phyloP scores from a whole-genome alignment of 2,113 vertebrate genomes.

The Calypte anna region DNA sequence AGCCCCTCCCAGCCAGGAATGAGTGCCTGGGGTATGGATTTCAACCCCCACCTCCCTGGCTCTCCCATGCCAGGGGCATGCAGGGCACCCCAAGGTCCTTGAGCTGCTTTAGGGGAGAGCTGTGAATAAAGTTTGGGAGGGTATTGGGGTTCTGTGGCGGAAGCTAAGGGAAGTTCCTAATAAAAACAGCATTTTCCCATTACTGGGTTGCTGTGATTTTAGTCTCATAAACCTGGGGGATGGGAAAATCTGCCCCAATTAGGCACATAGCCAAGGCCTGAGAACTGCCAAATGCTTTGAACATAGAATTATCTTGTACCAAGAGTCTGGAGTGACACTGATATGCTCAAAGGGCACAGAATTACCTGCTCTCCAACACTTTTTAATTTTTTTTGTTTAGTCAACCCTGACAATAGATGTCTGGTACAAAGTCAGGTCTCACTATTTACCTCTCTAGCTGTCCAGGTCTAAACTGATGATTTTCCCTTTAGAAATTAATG shows the following conservation, averaged over 20 bases:
- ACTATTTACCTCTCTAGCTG: background rate
- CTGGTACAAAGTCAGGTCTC: background rate
- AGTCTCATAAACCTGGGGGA: background rate
- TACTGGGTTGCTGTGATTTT: background rate
- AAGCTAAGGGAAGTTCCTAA: background rate
- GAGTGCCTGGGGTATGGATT: too few relatives aligned
- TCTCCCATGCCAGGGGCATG: too few relatives aligned
- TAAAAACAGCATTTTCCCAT: background rate
- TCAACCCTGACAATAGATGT: background rate
- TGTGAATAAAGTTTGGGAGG: background rate
- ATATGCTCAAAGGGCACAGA: background rate
- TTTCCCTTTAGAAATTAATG: background rate
- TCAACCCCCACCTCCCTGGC: background rate
- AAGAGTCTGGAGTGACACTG: background rate
- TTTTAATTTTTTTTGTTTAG: background rate
- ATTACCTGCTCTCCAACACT: background rate
- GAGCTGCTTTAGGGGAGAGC: background rate
- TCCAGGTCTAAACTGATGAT: background rate
- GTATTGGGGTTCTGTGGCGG: fast-evolving
- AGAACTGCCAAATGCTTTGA: background rate
- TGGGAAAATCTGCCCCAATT: background rate
- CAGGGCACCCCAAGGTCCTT: background rate
- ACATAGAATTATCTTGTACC: background rate
- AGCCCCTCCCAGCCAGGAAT: background rate
- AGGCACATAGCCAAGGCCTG: background rate